These are phyloP conservation scores for Physeter macrocephalus DNA, from an alignment of 2,113 vertebrate genomes.

Conservation along the genomic window DNA sequence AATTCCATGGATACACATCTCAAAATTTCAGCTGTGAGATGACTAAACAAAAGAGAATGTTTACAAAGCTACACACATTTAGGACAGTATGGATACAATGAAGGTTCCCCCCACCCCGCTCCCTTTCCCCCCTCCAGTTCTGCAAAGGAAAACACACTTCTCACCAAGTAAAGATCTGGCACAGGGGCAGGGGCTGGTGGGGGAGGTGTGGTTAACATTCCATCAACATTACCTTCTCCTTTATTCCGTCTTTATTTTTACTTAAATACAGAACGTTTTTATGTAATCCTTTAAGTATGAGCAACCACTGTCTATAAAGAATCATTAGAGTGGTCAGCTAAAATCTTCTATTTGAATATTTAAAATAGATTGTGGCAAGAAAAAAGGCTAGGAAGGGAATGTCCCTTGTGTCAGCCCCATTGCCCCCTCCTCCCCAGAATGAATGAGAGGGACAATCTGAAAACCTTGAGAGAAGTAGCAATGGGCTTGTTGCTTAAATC, in stretches of 20 bases:
- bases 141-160: not conserved
- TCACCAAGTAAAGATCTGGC: not conserved
- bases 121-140: accelerated
- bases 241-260: not conserved
- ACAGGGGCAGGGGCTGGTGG: accelerated
- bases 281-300: not conserved
- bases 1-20: not conserved
- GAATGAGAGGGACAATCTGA: not conserved
- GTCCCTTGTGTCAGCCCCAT: accelerated
- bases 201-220: not conserved
- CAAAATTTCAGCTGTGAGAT: not conserved
- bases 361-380: not conserved
- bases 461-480: not conserved
- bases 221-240: not conserved
- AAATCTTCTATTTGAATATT: not conserved
- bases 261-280: not conserved
- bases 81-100: accelerated
- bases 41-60: not conserved
- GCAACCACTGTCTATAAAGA: not conserved
- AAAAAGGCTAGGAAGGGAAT: not conserved
- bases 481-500: not conserved
- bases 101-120: too few species aligned
- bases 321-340: not conserved
- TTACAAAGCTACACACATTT: not conserved
- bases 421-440: not conserved